Evolutionary conservation across 1,140 invertebrate species (phyloP).

Genomic region (Drosophila carrolli): DNA sequence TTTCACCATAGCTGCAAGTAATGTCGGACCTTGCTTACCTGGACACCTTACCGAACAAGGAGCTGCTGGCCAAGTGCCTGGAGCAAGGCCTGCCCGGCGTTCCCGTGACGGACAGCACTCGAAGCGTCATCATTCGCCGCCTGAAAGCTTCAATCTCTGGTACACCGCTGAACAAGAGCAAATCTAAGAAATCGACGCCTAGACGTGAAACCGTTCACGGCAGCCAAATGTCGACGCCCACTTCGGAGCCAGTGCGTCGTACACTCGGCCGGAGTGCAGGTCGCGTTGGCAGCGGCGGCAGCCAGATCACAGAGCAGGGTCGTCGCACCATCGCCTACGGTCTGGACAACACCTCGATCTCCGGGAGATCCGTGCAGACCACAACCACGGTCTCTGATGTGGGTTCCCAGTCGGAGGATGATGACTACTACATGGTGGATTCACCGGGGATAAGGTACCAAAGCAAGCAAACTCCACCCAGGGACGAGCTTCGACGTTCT

Average conservation of each 20-base stretch:
- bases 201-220: slow-evolving; percentile 70
- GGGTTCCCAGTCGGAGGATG: slow-evolving; percentile 70
- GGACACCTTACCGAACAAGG: slow-evolving; percentile 62
- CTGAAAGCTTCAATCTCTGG: slow-evolving; percentile 57
- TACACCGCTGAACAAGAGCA: slow-evolving; percentile 42
- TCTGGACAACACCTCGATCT: slow-evolving; percentile 30
- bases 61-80: slow-evolving; percentile 69
- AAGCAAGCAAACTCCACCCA: slow-evolving; percentile 1
- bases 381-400: slow-evolving; percentile 70
- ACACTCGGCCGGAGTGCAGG: slow-evolving; percentile 22
- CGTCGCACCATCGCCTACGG: slow-evolving; percentile 57
- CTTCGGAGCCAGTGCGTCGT: slow-evolving; percentile 18
- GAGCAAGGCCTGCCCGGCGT: slow-evolving; percentile 67
- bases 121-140: slow-evolving; percentile 57
- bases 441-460: slow-evolving; percentile 8
- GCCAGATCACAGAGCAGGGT: slow-evolving; percentile 28
- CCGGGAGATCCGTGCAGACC: slow-evolving; percentile 41
- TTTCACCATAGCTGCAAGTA: slow-evolving; percentile 52
- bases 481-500: slow-evolving; percentile 40
- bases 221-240: slow-evolving; percentile 39
- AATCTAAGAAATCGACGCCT: slow-evolving; percentile 36
- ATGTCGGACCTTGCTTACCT: slow-evolving; percentile 65
- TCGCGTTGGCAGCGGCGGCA: not conserved
- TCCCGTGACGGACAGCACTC: slow-evolving; percentile 74
- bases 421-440: slow-evolving; percentile 44